These are phyloP conservation scores for Prochilodus magdalenae DNA, from an alignment of 2,113 vertebrate genomes.

Conservation along the genomic window DNA sequence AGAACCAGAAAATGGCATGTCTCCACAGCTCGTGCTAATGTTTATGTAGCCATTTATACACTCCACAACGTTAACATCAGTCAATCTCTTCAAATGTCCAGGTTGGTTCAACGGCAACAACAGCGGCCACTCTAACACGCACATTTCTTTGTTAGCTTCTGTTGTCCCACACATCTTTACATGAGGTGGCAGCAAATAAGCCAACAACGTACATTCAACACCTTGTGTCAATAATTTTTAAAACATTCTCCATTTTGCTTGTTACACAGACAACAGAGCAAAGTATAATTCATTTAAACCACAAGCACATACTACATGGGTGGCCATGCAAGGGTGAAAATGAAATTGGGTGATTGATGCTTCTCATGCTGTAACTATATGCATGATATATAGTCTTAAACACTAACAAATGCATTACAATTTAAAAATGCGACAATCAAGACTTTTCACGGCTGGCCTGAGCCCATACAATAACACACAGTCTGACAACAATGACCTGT, in stretches of 20 bases:
- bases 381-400: slow-evolving; percentile 58
- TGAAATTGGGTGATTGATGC: slow-evolving; percentile 66
- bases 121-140: not conserved
- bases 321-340: slow-evolving; percentile 56
- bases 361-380: slow-evolving; percentile 68
- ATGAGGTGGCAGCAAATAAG: slow-evolving; percentile 34
- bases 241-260: not conserved
- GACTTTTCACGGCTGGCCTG: slow-evolving; percentile 25
- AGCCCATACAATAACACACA: slow-evolving; percentile 40
- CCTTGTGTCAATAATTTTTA: slow-evolving; percentile 27
- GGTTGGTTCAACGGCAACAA: not conserved
- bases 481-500: slow-evolving; percentile 57
- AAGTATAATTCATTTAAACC: slow-evolving; percentile 48
- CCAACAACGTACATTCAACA: slow-evolving; percentile 16
- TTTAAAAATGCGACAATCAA: slow-evolving; percentile 38
- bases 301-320: slow-evolving; percentile 67
- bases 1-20: not conserved
- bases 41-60: not conserved
- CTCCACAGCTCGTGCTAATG: not conserved
- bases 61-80: slow-evolving; percentile 52
- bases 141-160: slow-evolving; percentile 41
- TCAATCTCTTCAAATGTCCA: not conserved
- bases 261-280: not conserved
- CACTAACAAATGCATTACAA: slow-evolving; percentile 46
- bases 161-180: slow-evolving; percentile 52